Percentiles rank a stretch among this genome's conserved stretches.
These are phyloP conservation scores for Prunella fulvescens DNA, from an alignment of 2,113 vertebrate genomes.

Conservation along the genomic window DNA sequence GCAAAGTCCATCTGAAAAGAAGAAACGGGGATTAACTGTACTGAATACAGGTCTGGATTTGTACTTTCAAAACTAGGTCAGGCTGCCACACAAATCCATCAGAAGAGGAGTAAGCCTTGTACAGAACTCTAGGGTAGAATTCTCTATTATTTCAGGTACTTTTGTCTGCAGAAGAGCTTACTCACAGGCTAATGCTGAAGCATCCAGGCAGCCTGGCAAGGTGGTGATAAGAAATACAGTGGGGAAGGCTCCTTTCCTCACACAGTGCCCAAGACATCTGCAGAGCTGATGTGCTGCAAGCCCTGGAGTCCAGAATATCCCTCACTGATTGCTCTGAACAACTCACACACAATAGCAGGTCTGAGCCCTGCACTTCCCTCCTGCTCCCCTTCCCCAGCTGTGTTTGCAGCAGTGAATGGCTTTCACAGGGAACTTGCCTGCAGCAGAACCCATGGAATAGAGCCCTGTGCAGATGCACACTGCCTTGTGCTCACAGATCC, in stretches of 20 bases:
- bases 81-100: background rate
- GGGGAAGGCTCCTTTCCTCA: background rate
- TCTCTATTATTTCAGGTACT: background rate
- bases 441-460: background rate
- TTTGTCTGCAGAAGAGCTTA: background rate
- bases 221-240: background rate
- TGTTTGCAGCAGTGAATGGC: background rate
- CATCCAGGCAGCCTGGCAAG: background rate
- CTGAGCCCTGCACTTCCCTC: background rate
- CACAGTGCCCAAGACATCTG: background rate
- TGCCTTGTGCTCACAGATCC: background rate
- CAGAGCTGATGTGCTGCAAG: background rate
- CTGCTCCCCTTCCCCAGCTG: background rate
- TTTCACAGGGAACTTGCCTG: background rate
- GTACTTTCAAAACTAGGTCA: conserved; percentile 8
- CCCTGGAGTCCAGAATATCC: background rate
- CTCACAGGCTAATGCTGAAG: background rate
- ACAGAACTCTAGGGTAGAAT: background rate
- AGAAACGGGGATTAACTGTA: conserved; percentile 9
- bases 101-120: background rate
- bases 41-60: background rate
- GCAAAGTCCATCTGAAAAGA: background rate
- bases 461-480: fast-evolving
- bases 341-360: background rate
- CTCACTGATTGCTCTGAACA: background rate